Percentiles rank a stretch among this genome's conserved stretches.
Evolutionary conservation across 2,888 invertebrate species (phyloP).

Genomic region (Protodeltote pygarga): DNA sequence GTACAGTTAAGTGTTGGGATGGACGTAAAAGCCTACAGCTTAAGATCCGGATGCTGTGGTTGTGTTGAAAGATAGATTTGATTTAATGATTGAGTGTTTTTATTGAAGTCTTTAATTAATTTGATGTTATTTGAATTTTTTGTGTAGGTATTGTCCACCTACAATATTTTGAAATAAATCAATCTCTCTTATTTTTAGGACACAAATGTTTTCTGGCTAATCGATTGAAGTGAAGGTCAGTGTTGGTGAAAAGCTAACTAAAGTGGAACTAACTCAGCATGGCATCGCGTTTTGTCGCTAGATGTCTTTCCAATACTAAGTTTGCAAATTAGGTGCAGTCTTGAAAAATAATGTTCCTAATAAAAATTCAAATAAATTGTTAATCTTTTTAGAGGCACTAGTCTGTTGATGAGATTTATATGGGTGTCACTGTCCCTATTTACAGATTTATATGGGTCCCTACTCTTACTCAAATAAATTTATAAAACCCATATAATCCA

Average conservation of each 20-base stretch:
- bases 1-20: slow-evolving; percentile 42
- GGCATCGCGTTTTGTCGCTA: slow-evolving; percentile 8
- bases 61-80: slow-evolving; percentile 21
- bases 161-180: no score
- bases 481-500: no score
- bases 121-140: no score
- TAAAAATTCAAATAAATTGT: no score
- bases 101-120: slow-evolving; percentile 9
- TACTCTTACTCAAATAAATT: no score
- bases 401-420: no score
- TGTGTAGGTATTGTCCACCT: no score
- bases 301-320: slow-evolving; percentile 4
- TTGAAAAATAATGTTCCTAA: no score
- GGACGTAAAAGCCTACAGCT: slow-evolving; percentile 24
- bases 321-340: background rate
- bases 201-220: background rate
- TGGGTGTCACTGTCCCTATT: no score
- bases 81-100: slow-evolving; percentile 1
- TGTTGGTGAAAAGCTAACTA: slow-evolving; percentile 1
- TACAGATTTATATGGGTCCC: no score
- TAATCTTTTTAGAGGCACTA: no score
- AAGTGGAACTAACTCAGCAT: slow-evolving; percentile 22
- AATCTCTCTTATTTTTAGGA: no score
- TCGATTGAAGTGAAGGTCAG: background rate
- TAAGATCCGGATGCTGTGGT: slow-evolving; percentile 25